Evolutionary conservation across 2,113 vertebrate species (phyloP).

Genomic region (Tautogolabrus adspersus): DNA sequence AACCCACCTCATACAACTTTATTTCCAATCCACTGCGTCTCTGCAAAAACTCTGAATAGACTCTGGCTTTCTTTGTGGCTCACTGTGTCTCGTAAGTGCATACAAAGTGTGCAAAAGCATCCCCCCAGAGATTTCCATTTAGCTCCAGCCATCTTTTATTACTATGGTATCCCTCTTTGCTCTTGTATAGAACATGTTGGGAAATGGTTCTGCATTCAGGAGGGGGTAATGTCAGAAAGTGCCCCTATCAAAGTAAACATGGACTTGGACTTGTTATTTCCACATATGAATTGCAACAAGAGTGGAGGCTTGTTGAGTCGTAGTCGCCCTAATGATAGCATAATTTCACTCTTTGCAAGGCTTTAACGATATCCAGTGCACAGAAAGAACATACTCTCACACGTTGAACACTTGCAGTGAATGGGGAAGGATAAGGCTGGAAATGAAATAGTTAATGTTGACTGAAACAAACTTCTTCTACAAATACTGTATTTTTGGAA

Average conservation of each 20-base stretch:
- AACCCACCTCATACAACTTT: constrained; percentile 25
- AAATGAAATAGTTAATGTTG: no score
- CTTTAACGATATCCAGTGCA: no score
- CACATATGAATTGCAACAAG: neutral
- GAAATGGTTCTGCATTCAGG: neutral
- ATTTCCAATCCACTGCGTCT: constrained; percentile 11
- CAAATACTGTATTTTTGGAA: no score
- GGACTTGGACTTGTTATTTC: neutral
- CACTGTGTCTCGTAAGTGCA: neutral
- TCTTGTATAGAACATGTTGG: neutral
- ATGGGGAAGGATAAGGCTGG: no score
- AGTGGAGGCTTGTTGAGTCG: neutral
- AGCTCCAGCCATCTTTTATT: constrained; percentile 29
- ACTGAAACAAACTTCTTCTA: no score
- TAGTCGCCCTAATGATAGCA: neutral
- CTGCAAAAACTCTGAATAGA: constrained; percentile 12
- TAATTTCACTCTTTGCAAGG: no score
- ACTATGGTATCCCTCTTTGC: constrained; percentile 6
- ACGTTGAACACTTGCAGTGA: no score
- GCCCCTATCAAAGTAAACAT: neutral
- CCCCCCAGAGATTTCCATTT: constrained; percentile 27
- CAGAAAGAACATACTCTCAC: no score
- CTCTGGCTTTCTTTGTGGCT: constrained; percentile 12
- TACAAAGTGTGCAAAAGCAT: neutral
- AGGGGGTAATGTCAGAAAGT: constrained; percentile 6